Conservation (phyloP, 2,888 invertebrate species). For the Meteorus colon region DNA sequence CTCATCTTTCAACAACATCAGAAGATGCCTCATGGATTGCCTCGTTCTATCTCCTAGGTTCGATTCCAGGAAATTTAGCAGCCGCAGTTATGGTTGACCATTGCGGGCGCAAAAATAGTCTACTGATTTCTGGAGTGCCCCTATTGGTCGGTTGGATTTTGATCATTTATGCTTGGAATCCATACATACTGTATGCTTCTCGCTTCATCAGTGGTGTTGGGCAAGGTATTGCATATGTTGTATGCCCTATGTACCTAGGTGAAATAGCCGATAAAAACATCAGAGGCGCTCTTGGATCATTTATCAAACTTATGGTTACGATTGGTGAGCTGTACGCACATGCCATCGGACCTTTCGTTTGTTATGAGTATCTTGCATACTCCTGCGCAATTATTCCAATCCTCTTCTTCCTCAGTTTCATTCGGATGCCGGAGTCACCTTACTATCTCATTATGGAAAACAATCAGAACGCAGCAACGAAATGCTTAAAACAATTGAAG, state of each 20-base stretch:
- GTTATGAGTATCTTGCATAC: constrained; percentile 69
- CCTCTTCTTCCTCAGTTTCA: constrained; percentile 74
- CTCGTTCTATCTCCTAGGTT: constrained; percentile 77
- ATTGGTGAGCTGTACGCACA: constrained; percentile 70
- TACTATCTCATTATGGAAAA: constrained; percentile 77
- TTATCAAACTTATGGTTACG: constrained; percentile 69
- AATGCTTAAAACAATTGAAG: constrained; percentile 71
- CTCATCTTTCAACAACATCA: constrained; percentile 65
- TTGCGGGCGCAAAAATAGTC: constrained; percentile 76
- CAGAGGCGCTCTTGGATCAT: constrained; percentile 73
- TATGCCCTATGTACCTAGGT: constrained; percentile 79
- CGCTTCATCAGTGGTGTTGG: constrained; percentile 79
- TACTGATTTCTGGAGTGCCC: constrained; percentile 76
- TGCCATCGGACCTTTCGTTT: constrained; percentile 69
- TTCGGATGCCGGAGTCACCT: constrained; percentile 79
- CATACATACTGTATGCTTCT: constrained; percentile 76
- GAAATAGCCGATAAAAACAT: constrained; percentile 79
- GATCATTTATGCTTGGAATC: constrained; percentile 77
- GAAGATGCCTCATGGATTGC: constrained; percentile 73
- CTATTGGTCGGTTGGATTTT: constrained; percentile 78
- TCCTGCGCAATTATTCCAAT: constrained; percentile 74
- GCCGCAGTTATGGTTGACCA: constrained; percentile 77
- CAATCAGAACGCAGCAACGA: constrained; percentile 73
- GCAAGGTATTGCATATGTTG: constrained; percentile 78
- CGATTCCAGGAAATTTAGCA: constrained; percentile 76